A percentile compares a stretch with the other conserved stretches of the same genome.
phyloP scores from a whole-genome alignment of 1,140 invertebrate genomes.

The Eupristina koningsbergeri region DNA sequence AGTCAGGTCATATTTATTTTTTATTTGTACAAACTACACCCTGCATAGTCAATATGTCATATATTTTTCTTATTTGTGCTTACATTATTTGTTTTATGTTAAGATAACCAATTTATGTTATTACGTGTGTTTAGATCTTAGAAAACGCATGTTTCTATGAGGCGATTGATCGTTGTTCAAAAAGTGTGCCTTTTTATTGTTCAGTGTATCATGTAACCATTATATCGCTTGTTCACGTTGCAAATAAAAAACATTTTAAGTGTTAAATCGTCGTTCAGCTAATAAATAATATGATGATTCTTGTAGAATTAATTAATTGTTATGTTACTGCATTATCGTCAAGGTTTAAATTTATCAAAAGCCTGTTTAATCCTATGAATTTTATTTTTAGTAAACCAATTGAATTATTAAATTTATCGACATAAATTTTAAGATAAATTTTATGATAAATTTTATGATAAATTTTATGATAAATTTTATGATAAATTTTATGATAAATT shows the following conservation, averaged over 20 bases:
- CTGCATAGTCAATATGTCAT: conserved; percentile 33
- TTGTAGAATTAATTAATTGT: conserved; percentile 1
- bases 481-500: not conserved
- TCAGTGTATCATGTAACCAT: conserved; percentile 44
- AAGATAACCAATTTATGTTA: conserved; percentile 20
- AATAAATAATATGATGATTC: not conserved
- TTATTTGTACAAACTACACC: conserved; percentile 48
- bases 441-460: no score
- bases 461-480: not conserved
- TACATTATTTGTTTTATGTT: conserved; percentile 43
- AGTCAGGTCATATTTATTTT: conserved; percentile 41
- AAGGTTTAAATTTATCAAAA: not conserved
- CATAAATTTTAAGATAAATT: no score
- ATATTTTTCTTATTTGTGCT: conserved; percentile 43
- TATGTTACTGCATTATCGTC: not conserved
- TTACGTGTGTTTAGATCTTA: conserved; percentile 48
- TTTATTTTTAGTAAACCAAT: not conserved
- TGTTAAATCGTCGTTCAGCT: conserved; percentile 12
- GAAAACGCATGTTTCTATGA: conserved; percentile 35
- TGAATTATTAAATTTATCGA: no score
- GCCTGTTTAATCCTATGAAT: not conserved
- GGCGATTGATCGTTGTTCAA: conserved; percentile 32
- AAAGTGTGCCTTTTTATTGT: conserved; percentile 36
- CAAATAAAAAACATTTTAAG: conserved; percentile 38
- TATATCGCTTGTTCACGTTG: conserved; percentile 42